Conservation (phyloP, 2,113 vertebrate genomes). For the Anhinga anhinga region DNA sequence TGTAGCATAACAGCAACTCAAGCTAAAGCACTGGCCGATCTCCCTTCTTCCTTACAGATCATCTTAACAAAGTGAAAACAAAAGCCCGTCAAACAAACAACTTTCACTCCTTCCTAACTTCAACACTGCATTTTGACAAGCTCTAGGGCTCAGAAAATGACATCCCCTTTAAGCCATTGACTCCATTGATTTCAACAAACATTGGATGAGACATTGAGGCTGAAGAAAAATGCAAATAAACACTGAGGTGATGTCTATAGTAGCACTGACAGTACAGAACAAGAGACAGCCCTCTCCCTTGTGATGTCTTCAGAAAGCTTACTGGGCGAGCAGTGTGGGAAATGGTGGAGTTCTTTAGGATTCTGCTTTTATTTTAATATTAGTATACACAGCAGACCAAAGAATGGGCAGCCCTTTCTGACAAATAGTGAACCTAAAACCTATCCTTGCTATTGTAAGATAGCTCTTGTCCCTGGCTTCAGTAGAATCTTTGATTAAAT, state of each 20-base stretch:
- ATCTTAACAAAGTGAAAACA: background rate
- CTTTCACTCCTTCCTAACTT: background rate
- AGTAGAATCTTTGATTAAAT: background rate
- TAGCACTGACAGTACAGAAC: background rate
- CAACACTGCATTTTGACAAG: background rate
- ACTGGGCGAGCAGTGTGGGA: background rate
- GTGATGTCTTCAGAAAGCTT: background rate
- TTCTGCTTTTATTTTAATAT: background rate
- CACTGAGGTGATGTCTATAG: background rate
- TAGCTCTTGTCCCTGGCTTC: background rate
- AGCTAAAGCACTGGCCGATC: background rate
- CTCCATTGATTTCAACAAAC: background rate
- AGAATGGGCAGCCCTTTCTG: background rate
- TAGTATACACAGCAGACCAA: background rate
- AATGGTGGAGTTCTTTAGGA: background rate
- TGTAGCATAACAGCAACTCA: background rate
- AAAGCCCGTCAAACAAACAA: background rate
- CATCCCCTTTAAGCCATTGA: background rate
- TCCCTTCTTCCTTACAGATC: background rate
- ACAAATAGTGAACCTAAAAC: background rate
- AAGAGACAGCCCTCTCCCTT: background rate
- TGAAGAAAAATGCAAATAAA: constrained; percentile 24
- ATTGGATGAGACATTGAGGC: background rate
- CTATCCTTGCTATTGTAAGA: background rate
- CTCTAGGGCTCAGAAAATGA: background rate